Conservation (phyloP, 2,113 vertebrate genomes). For the Oostethus manadensis region DNA sequence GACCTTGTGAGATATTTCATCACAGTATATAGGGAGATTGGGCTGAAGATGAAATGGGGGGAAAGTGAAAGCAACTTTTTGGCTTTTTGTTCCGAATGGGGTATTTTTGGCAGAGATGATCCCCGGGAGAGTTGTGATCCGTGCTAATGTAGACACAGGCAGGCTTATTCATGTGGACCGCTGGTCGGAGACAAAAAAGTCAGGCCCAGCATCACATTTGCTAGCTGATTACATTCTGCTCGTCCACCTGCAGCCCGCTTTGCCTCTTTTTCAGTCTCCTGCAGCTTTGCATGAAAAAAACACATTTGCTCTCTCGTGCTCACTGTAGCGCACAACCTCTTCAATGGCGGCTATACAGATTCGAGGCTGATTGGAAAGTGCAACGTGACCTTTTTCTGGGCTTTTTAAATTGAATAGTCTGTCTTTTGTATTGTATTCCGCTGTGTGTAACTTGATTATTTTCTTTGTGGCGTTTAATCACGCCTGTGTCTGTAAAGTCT, state of each 20-base stretch:
- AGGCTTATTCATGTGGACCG: constrained; percentile 61
- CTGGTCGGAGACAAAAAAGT: constrained; percentile 53
- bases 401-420: constrained; percentile 7
- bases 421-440: background rate
- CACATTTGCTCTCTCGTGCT: constrained; percentile 42
- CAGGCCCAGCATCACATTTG: constrained; percentile 17
- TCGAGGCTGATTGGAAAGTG: constrained; percentile 30
- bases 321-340: constrained; percentile 16
- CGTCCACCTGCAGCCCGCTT: constrained; percentile 40
- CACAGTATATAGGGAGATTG: constrained; percentile 13
- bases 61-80: constrained; percentile 28
- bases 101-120: constrained; percentile 40
- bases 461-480: background rate
- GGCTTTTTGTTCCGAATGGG: constrained; percentile 38
- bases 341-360: constrained; percentile 26
- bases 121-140: constrained; percentile 49
- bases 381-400: background rate
- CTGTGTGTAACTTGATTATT: background rate
- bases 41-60: constrained; percentile 19
- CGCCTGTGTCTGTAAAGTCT: background rate
- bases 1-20: constrained; percentile 31
- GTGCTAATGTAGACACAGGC: constrained; percentile 56
- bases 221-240: constrained; percentile 52
- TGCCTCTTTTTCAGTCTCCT: constrained; percentile 26
- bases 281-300: constrained; percentile 53